Evolutionary conservation across 2,797 vertebrate genomes (phyloP).

Genomic region (Xyrichtys novacula): DNA sequence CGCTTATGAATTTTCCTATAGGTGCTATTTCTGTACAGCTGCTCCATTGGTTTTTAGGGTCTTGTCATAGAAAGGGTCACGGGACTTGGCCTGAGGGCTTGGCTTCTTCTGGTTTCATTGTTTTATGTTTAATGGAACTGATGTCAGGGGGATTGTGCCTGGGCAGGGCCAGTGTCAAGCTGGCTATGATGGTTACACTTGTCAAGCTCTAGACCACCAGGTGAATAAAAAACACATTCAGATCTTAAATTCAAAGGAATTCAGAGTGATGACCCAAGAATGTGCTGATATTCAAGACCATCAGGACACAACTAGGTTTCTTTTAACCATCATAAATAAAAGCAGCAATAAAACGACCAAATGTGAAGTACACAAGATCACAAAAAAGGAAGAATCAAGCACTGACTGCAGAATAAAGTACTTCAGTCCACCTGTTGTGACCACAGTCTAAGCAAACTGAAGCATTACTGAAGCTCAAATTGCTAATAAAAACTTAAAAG

Average conservation of each 20-base stretch:
- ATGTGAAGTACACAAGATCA: too few relatives aligned
- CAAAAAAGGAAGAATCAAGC: too few relatives aligned
- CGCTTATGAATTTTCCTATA: constrained; percentile 38
- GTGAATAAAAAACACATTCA: constrained; percentile 4
- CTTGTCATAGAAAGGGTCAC: constrained; percentile 41
- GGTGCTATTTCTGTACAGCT: constrained; percentile 32
- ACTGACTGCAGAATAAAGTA: too few relatives aligned
- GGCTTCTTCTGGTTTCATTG: constrained; percentile 29
- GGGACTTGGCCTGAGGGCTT: constrained; percentile 29
- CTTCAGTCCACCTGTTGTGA: too few relatives aligned
- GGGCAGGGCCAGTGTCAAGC: constrained; percentile 37
- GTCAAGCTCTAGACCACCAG: constrained; percentile 16
- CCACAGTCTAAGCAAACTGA: too few relatives aligned
- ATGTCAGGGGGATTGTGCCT: constrained; percentile 38
- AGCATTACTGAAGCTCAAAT: too few relatives aligned
- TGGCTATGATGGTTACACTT: constrained; percentile 45
- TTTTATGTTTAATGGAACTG: constrained; percentile 56
- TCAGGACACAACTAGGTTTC: too few relatives aligned
- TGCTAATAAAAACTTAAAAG: too few relatives aligned
- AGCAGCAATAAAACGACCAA: too few relatives aligned
- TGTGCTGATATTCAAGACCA: not conserved
- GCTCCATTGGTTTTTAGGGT: constrained; percentile 58
- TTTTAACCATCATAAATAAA: too few relatives aligned
- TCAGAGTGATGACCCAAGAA: not conserved
- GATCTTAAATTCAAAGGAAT: not conserved